Conservation (phyloP, 1,140 invertebrate genomes). For the Philopotamus ludificatus region DNA sequence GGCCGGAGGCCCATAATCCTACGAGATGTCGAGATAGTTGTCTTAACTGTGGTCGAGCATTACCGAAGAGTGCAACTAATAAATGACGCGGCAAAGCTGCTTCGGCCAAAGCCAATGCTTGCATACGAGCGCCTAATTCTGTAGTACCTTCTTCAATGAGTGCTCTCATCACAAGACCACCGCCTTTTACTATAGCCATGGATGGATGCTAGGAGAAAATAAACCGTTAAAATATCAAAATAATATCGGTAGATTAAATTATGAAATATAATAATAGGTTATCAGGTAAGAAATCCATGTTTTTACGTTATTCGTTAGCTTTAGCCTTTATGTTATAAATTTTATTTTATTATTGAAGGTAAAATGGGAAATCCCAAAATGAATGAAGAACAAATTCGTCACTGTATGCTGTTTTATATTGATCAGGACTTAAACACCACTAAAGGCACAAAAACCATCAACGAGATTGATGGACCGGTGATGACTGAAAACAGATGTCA, state of each 20-base stretch:
- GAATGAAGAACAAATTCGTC: too few species aligned
- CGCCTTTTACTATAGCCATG: conserved; percentile 96
- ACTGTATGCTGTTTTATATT: too few species aligned
- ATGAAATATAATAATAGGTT: neutral
- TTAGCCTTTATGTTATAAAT: too few species aligned
- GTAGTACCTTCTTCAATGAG: conserved; percentile 95
- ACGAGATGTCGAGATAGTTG: conserved; percentile 96
- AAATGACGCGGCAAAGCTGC: conserved; percentile 95
- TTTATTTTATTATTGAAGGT: too few species aligned
- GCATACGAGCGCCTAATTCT: conserved; percentile 91
- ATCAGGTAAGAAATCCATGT: too few species aligned
- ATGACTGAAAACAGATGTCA: too few species aligned
- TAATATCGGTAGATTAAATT: conserved; percentile 5
- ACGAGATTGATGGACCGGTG: too few species aligned
- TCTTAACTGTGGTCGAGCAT: conserved; percentile 60
- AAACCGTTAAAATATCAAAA: conserved; percentile 5
- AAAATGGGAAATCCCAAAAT: too few species aligned
- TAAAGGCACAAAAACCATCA: too few species aligned
- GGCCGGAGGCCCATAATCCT: conserved; percentile 94
- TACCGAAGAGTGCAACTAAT: conserved; percentile 80
- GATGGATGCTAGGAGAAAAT: conserved; percentile 78
- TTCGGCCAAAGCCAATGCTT: conserved; percentile 92
- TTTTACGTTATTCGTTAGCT: too few species aligned
- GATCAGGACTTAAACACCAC: too few species aligned
- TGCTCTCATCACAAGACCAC: conserved; percentile 94